Percentiles rank a stretch among this genome's conserved stretches.
phyloP scores from a whole-genome alignment of 2,797 vertebrate genomes.

The Hydrophis major region DNA sequence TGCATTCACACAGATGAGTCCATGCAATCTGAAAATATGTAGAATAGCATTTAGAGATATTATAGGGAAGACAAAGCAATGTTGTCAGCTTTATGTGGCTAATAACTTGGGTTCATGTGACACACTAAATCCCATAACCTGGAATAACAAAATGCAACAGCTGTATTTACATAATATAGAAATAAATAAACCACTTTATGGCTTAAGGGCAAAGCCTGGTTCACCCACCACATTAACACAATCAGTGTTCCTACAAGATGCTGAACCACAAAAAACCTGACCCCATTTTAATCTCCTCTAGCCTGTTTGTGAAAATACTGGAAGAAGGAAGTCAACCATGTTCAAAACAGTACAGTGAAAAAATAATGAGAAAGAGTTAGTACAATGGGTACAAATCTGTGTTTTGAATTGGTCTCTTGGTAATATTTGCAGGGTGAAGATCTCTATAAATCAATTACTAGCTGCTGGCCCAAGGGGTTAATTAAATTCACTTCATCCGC shows the following conservation, averaged over 20 bases:
- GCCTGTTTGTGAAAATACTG: neutral
- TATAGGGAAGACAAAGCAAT: neutral
- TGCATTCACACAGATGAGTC: neutral
- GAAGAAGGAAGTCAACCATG: neutral
- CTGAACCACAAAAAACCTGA: neutral
- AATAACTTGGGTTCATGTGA: neutral
- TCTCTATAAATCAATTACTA: conserved; percentile 27
- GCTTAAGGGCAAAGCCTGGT: neutral
- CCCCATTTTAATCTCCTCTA: neutral
- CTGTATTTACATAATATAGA: neutral
- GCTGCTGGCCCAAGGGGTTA: conserved; percentile 7
- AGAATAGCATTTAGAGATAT: neutral
- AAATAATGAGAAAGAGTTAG: neutral
- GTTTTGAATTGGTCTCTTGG: neutral
- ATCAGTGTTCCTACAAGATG: neutral
- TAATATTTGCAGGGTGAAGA: conserved; percentile 27
- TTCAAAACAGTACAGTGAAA: neutral
- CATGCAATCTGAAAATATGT: neutral
- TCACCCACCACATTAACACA: neutral
- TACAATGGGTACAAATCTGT: conserved; percentile 12
- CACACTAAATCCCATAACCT: neutral
- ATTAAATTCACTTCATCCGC: conserved; percentile 23
- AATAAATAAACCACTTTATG: neutral
- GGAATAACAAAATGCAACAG: neutral
- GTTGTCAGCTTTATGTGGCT: neutral